Evolutionary conservation across 2,797 vertebrate genomes (phyloP).

Genomic region (Spheniscus humboldti): DNA sequence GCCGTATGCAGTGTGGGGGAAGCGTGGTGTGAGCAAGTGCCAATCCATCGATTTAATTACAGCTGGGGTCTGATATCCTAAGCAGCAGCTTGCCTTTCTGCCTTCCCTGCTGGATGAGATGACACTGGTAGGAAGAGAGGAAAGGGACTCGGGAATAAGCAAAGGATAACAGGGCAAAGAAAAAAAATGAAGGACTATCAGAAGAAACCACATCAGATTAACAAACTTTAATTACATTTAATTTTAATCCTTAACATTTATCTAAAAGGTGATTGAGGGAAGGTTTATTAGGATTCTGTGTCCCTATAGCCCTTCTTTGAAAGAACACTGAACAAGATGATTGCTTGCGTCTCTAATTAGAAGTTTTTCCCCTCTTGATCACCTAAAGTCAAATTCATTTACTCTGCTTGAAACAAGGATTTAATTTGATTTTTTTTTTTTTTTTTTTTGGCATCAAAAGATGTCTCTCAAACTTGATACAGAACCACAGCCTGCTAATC

Average conservation of each 20-base stretch:
- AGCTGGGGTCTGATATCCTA: not conserved
- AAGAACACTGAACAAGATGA: constrained; percentile 64
- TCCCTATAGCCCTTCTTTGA: constrained; percentile 65
- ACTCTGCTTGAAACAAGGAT: constrained; percentile 74
- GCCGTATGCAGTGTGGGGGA: not conserved
- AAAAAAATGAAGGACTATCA: not conserved
- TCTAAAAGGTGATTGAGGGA: constrained; percentile 70
- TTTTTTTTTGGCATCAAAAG: constrained; percentile 34
- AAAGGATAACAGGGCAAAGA: not conserved
- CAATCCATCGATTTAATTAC: not conserved
- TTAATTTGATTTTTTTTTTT: constrained; percentile 71
- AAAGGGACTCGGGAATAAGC: not conserved
- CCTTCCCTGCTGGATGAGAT: not conserved
- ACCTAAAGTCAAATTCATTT: constrained; percentile 79
- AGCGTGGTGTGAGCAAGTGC: not conserved
- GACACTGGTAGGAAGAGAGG: not conserved
- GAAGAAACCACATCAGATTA: constrained; percentile 46
- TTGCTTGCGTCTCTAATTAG: constrained; percentile 73
- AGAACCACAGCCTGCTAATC: constrained; percentile 61
- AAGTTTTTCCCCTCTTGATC: constrained; percentile 72
- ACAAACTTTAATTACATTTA: constrained; percentile 73
- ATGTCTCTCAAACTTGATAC: constrained; percentile 51
- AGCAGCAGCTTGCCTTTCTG: not conserved
- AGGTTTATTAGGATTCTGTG: constrained; percentile 68
- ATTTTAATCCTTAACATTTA: constrained; percentile 73